These are phyloP conservation scores for Tetragonula carbonaria DNA, from an alignment of 2,888 invertebrate genomes.

Conservation along the genomic window DNA sequence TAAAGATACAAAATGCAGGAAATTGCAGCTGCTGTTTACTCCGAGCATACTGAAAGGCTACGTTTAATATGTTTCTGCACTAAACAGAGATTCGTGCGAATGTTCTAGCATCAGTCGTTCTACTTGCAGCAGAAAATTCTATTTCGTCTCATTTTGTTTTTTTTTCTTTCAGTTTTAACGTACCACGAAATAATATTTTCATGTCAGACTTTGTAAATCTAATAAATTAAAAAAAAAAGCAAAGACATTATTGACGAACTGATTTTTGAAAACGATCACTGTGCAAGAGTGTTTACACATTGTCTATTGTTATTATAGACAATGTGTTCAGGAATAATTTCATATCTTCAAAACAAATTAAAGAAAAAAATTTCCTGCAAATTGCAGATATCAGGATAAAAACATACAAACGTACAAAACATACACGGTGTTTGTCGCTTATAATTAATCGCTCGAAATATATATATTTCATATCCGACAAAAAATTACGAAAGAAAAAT, in stretches of 20 bases:
- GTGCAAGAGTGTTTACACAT: too few species aligned
- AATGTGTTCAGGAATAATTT: neutral
- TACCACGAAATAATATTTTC: too few species aligned
- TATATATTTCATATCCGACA: too few species aligned
- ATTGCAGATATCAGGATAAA: neutral
- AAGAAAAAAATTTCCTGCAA: neutral
- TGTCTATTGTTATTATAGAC: too few species aligned
- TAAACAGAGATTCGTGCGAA: neutral
- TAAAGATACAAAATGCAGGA: constrained; percentile 3
- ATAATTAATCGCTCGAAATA: too few species aligned
- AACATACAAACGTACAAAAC: neutral
- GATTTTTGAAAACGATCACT: too few species aligned
- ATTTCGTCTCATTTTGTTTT: too few species aligned
- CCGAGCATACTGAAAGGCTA: neutral
- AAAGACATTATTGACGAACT: too few species aligned
- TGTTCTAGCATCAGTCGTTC: neutral
- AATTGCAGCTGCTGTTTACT: neutral
- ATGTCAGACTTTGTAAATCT: too few species aligned
- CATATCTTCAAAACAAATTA: neutral
- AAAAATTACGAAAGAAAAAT: neutral
- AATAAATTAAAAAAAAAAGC: too few species aligned
- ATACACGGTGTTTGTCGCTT: too few species aligned
- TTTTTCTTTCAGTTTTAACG: too few species aligned
- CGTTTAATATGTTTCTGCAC: neutral
- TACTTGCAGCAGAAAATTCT: neutral